Conservation (phyloP, 30 jellyfish, hydroid and myxozoan species). For the Clytia hemisphaerica region DNA sequence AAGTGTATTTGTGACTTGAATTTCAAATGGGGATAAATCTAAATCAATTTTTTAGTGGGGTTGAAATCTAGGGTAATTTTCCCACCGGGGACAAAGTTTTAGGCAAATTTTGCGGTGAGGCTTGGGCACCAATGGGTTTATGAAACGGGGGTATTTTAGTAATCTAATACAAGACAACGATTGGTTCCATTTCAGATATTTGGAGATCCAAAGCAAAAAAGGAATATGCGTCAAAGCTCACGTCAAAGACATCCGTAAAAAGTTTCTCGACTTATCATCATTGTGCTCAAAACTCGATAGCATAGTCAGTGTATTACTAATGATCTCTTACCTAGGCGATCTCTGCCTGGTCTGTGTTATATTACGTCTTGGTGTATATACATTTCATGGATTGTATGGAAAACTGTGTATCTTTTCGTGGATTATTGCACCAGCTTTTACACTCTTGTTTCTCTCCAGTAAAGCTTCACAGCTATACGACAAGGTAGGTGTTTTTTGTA, state of each 20-base stretch:
- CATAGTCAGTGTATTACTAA: neutral
- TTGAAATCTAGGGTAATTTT: too few relatives aligned
- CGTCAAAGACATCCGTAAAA: conserved; percentile 10
- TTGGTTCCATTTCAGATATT: too few relatives aligned
- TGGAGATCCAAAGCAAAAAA: too few relatives aligned
- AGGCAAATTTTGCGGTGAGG: too few relatives aligned
- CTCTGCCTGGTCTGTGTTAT: conserved; percentile 1
- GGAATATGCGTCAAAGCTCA: neutral
- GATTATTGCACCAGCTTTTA: neutral
- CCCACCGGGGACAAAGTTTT: too few relatives aligned
- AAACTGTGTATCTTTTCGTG: neutral
- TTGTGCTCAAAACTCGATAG: neutral
- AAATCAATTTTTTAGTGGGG: too few relatives aligned
- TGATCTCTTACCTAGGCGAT: conserved; percentile 2
- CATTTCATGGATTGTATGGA: neutral
- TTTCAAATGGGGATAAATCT: too few relatives aligned
- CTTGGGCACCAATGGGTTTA: too few relatives aligned
- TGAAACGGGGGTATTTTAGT: too few relatives aligned
- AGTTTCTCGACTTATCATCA: neutral
- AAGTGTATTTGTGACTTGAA: too few relatives aligned
- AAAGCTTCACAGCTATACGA: neutral
- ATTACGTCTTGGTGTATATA: neutral
- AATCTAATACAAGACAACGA: too few relatives aligned
- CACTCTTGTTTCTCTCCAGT: neutral
- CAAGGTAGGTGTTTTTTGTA: too few relatives aligned